These are phyloP conservation scores for Acanthoscelides obtectus DNA, from an alignment of 2,888 invertebrate genomes.

Conservation along the genomic window DNA sequence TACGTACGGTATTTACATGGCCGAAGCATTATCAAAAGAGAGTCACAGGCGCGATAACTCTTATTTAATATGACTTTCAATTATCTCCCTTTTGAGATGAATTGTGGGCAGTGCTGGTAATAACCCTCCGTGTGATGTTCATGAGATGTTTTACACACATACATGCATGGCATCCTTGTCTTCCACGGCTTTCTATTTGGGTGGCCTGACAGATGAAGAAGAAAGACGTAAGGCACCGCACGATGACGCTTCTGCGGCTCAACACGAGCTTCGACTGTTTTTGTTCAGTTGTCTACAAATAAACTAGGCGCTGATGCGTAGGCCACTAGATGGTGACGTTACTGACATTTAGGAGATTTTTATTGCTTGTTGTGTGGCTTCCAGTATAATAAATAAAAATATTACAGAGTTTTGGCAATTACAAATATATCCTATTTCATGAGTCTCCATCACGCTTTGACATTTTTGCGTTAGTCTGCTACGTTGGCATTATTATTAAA, in stretches of 20 bases:
- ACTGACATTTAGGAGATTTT: background rate
- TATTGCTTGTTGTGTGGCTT: background rate
- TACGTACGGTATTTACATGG: no score
- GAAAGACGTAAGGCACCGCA: background rate
- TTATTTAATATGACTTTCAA: constrained; percentile 44
- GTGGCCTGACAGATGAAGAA: background rate
- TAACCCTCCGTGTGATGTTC: constrained; percentile 1
- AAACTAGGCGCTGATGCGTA: background rate
- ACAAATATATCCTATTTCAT: no score
- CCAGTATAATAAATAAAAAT: background rate
- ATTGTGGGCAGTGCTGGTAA: constrained; percentile 11
- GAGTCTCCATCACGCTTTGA: no score
- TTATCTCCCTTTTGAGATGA: constrained; percentile 30
- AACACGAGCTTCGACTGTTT: background rate
- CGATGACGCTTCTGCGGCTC: background rate
- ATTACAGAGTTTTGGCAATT: no score
- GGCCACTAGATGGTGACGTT: background rate
- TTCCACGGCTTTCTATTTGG: constrained; percentile 5
- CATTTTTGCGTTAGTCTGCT: no score
- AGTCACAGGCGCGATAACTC: constrained; percentile 39
- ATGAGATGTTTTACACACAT: background rate
- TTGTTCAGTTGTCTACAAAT: background rate
- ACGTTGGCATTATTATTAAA: no score
- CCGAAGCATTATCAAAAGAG: background rate
- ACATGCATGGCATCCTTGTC: background rate